Evolutionary conservation across 1,140 invertebrate genomes (phyloP).

Genomic region (Dufourea novaeangliae): DNA sequence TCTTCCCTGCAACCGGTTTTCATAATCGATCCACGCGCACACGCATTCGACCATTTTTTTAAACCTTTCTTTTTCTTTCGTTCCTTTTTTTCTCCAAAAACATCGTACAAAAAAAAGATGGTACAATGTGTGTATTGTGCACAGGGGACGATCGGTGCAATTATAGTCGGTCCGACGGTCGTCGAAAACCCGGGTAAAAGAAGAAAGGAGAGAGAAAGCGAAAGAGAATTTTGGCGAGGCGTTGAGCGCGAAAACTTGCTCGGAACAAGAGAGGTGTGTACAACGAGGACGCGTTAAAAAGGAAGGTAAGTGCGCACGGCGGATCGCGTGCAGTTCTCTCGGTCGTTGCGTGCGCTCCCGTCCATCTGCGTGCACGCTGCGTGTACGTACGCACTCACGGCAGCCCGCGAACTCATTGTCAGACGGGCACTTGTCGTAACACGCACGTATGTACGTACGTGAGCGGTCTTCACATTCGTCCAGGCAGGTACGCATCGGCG

Average conservation of each 20-base stretch:
- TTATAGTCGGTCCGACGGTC: neutral
- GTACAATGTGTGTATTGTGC: no score
- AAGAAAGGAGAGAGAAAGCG: no score
- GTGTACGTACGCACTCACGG: slow-evolving; percentile 61
- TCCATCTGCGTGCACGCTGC: slow-evolving; percentile 54
- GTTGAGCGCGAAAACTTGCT: neutral
- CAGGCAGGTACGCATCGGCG: no score
- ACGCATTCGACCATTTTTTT: no score
- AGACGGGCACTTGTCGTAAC: slow-evolving; percentile 23
- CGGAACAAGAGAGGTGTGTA: neutral
- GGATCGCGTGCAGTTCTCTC: slow-evolving; percentile 62
- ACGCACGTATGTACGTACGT: no score
- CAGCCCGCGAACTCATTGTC: slow-evolving; percentile 21
- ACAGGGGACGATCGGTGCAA: no score
- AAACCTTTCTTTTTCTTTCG: no score
- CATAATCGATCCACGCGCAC: no score
- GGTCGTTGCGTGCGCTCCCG: slow-evolving; percentile 57
- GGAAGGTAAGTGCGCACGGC: slow-evolving; percentile 37
- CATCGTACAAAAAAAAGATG: no score
- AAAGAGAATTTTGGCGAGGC: slow-evolving; percentile 18
- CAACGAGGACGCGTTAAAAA: slow-evolving; percentile 37
- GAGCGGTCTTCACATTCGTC: no score
- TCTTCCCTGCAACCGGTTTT: no score
- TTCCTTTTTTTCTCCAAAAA: no score
- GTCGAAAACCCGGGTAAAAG: neutral